Base-by-base conservation (phyloP, 2,888 invertebrate species). In the Trichacis sp. region DNA sequence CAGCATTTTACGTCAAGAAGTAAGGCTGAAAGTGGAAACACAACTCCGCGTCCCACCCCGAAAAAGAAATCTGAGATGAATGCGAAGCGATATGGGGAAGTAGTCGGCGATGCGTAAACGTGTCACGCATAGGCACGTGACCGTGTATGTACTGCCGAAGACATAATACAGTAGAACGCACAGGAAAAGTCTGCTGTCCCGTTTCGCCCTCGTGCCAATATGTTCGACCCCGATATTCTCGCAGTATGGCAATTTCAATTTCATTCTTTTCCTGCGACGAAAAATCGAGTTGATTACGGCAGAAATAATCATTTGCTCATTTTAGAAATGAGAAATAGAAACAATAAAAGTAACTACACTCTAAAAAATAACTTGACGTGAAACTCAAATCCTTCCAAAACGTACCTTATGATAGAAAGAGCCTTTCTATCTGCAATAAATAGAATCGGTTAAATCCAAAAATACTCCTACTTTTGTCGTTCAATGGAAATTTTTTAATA, bases 81-180 rank as follows among this genome's bases (percentile, higher is more conserved):
- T 69, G 58, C 66, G 69, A 63, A 66, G 64, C 69, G 71, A 71
- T 71, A 69, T 62, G 64, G 58, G 59, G 69, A 58, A 61, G 63
- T 60, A 53, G 61, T 56, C 56, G 61, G 58, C 50, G 38, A 64
- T 29, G 67, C 80, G 77, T 82, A 77, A 80, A 80, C 80, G 81
- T 81, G 81, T 81, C 82, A 81, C 82, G 80, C 80, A 80, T 78
- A 81, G 81, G 76, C 80, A 82, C 80, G 82, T 81, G 82, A 72
- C 82, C 80, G 73, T 81, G 82, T 80, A 80, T 82, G 80, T 80
- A 81, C 81, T 78, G 76, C 75, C 76, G 74, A 81, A 79, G 81
- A 81, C 81, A 80, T 81, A 83, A 83, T 82, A 80, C 77, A 73
- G 71, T 53, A 38, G 61, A 52, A 67, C 65, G 61, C 51, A 42